These are phyloP conservation scores for Cercocebus atys DNA, from an alignment of 2,113 vertebrate species.

Conservation along the genomic window DNA sequence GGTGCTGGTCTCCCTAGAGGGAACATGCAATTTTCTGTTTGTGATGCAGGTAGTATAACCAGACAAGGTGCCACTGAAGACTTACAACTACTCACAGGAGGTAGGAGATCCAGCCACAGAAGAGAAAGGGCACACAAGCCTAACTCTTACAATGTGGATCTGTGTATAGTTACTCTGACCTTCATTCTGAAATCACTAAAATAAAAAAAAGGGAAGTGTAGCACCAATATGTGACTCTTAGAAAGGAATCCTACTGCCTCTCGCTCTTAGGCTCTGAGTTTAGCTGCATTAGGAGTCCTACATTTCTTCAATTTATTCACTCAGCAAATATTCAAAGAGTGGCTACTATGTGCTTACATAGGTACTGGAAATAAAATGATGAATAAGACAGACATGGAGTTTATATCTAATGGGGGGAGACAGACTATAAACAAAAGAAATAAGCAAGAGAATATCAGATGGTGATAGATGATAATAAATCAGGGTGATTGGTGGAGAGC, in stretches of 20 bases:
- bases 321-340: neutral
- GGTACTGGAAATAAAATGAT: neutral
- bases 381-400: neutral
- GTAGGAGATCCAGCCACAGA: neutral
- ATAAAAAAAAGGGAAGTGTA: neutral
- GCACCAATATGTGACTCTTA: neutral
- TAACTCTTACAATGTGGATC: neutral
- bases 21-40: neutral
- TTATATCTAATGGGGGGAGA: neutral
- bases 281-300: neutral
- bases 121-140: neutral
- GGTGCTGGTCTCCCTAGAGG: neutral
- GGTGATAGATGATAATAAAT: neutral
- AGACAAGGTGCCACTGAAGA: neutral
- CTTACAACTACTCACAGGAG: neutral
- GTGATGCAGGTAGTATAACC: neutral
- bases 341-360: neutral
- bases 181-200: neutral
- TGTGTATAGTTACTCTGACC: neutral
- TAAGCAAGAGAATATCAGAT: neutral
- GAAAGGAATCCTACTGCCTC: neutral
- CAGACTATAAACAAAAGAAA: conserved; percentile 7
- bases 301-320: neutral
- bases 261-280: neutral
- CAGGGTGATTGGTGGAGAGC: neutral